Base-by-base conservation (phyloP, 2,888 invertebrate species). In the Apotomis capreana region DNA sequence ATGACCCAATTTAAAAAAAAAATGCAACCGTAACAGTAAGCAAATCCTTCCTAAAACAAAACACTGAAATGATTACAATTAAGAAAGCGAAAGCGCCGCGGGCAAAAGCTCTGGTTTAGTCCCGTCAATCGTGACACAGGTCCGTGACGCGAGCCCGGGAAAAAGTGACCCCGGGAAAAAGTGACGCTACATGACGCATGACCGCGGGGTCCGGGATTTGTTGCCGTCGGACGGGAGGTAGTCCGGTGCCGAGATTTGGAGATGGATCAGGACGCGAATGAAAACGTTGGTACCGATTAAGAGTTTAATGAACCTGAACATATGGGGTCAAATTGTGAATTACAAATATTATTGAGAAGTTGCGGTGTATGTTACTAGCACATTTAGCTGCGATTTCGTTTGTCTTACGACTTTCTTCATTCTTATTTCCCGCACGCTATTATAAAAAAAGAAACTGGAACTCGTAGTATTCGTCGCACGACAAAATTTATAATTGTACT, bases 171-270 rank as follows among this genome's bases (percentile, higher is more conserved):
- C 51, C 26, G 62, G 49, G 51, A 68, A 68, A 68, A 68, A 68
- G 3, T 59, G 67, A 68, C 67, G 58, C 26, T 55, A 72, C 72
- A 72, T 68, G 68, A 72, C 72, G 72, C 72, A 67, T 70, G 65
- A 49, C 67, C 65, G 52, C 60, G 68, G 67, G 58, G 68, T 58
- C 36, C 51, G 13, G 58, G 72, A 68, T 68, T 72, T 72, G 36
- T 36, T 10, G 60, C 58, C 52, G 6, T 10, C 68, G 57, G 37
- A 37, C 49, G 62, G 67, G 51, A 59, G 59, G 62, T 68, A 59
- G 61, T 63, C 15, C 55, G 40, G 64, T 36, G 63, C 13, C 68
- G 68, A 68, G 72, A 72, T 68, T 72, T 49, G 51, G 60, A 40
- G 61, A 62, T 62, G 68, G 68, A 62, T 62, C 57, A 36, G 49